Evolutionary conservation across 1,140 invertebrate species (phyloP).

Genomic region (Lutraria rhynchaena): DNA sequence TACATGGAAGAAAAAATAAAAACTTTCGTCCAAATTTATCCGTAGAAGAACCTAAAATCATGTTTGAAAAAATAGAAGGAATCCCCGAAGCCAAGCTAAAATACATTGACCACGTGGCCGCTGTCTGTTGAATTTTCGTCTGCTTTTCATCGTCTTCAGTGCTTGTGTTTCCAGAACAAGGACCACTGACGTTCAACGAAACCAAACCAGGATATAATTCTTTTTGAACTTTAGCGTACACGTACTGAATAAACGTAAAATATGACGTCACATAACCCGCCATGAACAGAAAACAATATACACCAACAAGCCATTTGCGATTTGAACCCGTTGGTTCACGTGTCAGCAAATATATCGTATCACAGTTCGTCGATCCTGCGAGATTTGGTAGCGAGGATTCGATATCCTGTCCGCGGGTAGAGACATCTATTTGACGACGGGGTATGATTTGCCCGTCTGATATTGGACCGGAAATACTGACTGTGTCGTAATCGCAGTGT

Average conservation of each 20-base stretch:
- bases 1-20: constrained; percentile 39
- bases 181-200: constrained; percentile 18
- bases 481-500: constrained; percentile 32
- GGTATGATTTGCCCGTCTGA: background rate
- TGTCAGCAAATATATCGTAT: constrained; percentile 37
- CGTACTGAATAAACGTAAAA: constrained; percentile 26
- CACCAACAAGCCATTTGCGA: constrained; percentile 44
- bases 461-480: constrained; percentile 13
- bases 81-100: constrained; percentile 35
- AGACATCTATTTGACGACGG: background rate
- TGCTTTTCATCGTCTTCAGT: constrained; percentile 17
- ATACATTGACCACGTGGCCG: constrained; percentile 38
- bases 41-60: constrained; percentile 47
- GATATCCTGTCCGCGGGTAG: background rate
- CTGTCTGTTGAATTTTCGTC: constrained; percentile 17
- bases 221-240: constrained; percentile 30
- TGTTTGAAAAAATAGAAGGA: constrained; percentile 44
- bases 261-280: constrained; percentile 31
- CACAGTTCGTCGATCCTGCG: constrained; percentile 19
- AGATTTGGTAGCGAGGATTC: constrained; percentile 30
- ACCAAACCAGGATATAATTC: constrained; percentile 30
- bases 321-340: background rate
- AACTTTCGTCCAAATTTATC: constrained; percentile 58
- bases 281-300: constrained; percentile 43
- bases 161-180: constrained; percentile 34